These are phyloP conservation scores for Gambusia affinis DNA, from an alignment of 2,113 vertebrate species.

Conservation along the genomic window DNA sequence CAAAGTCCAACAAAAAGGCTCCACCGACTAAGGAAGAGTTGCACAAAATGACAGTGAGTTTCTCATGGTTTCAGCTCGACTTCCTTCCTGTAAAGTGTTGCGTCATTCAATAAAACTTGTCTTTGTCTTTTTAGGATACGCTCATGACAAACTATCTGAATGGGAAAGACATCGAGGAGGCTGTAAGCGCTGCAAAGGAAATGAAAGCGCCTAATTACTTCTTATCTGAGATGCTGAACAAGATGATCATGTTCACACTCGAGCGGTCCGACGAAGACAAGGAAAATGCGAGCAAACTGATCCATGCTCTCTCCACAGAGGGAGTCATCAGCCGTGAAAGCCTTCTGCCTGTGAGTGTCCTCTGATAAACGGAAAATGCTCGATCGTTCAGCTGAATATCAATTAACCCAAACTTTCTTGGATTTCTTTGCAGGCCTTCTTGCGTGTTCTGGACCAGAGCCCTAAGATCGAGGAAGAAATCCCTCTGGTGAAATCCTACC, in stretches of 20 bases:
- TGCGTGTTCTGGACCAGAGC: slow-evolving; percentile 93
- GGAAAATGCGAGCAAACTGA: slow-evolving; percentile 90
- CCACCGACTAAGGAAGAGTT: slow-evolving; percentile 96
- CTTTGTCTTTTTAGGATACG: slow-evolving; percentile 81
- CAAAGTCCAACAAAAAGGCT: slow-evolving; percentile 92
- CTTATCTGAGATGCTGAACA: slow-evolving; percentile 94
- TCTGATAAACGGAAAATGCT: background rate
- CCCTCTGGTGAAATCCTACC: slow-evolving; percentile 96
- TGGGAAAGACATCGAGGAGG: slow-evolving; percentile 88
- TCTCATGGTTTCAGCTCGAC: too few relatives aligned
- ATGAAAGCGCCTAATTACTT: slow-evolving; percentile 96
- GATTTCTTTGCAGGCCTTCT: slow-evolving; percentile 82
- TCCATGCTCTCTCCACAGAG: slow-evolving; percentile 89
- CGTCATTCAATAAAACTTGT: background rate
- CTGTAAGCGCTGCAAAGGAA: slow-evolving; percentile 88
- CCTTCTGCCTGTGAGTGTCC: slow-evolving; percentile 88
- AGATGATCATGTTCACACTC: slow-evolving; percentile 89
- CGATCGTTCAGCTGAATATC: background rate
- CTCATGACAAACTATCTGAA: slow-evolving; percentile 92
- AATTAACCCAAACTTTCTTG: background rate
- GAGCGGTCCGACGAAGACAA: slow-evolving; percentile 93
- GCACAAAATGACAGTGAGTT: slow-evolving; percentile 91
- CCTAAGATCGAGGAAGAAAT: slow-evolving; percentile 95
- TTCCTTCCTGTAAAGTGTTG: background rate
- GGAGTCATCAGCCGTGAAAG: slow-evolving; percentile 92